phyloP scores from a whole-genome alignment of 2,113 vertebrate genomes.

The Coregonus clupeaformis region DNA sequence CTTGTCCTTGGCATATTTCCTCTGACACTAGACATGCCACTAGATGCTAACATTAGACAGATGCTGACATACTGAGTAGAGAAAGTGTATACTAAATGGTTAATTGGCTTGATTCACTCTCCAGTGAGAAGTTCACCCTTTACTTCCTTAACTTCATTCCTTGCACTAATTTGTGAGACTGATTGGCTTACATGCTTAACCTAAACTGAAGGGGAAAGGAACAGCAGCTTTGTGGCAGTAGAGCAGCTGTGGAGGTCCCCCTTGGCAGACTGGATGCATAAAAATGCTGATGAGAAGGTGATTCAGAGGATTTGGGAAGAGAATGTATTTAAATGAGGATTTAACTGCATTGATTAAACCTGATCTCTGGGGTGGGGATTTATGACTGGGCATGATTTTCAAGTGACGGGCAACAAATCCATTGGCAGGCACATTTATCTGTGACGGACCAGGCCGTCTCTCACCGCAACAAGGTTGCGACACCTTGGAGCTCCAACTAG shows the following conservation, averaged over 20 bases:
- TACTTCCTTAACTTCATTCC: neutral
- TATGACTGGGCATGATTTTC: conserved; percentile 44
- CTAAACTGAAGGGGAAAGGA: neutral
- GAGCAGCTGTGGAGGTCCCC: neutral
- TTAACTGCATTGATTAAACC: conserved; percentile 63
- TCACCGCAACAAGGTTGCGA: conserved; percentile 48
- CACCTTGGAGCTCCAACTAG: conserved; percentile 62
- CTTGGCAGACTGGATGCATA: conserved; percentile 7
- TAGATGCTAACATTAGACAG: neutral
- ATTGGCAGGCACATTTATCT: conserved; percentile 58
- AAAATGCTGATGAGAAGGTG: conserved; percentile 44
- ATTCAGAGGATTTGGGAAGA: conserved; percentile 55
- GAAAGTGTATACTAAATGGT: too few relatives aligned
- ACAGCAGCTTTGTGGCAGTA: neutral
- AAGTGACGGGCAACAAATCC: conserved; percentile 61
- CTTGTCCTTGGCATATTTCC: neutral
- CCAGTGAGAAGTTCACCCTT: neutral
- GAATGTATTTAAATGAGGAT: conserved; percentile 62
- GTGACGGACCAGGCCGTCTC: conserved; percentile 30
- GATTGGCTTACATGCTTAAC: conserved; percentile 7
- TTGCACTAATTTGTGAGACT: neutral
- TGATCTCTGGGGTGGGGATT: conserved; percentile 52
- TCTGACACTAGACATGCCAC: neutral
- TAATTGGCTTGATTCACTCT: neutral
- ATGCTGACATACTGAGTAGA: neutral